Base-by-base conservation (phyloP, 2,888 invertebrate genomes). In the Drosophila fulvimacula region DNA sequence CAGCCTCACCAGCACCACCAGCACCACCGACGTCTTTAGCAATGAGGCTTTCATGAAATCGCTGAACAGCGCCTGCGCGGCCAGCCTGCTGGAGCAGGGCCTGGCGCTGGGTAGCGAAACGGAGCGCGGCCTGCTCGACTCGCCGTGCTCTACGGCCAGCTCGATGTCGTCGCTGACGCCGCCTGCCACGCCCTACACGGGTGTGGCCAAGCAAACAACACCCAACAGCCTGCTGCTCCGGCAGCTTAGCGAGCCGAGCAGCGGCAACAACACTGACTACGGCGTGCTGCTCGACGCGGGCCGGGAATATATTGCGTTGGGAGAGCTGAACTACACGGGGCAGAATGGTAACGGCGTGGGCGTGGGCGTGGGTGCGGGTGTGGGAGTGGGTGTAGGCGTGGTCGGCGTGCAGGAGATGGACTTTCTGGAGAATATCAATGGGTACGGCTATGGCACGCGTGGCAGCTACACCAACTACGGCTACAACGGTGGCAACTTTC, bases 101-200 rank as follows among this genome's bases (percentile, higher is more conserved):
- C 62, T 89, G 2, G 55, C 60, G 19, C 30, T 81, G 69, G 76
- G 72, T 53, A 62, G 67, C 38, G 88, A 85, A 13, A 17, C 78
- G 24, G 85, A 89, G 21, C 77, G 69, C 27, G 76, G 66, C 4
- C 76, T 91, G 49, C 82, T 92, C 64, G 92, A 92, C 38, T 92
- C 92, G 4, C 92, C 93, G 4, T 89, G 91, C 57, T 92, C 93
- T 1, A 91, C 92, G 24, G 76, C 85, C 36, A 92, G 92, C 58
- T 92, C 92, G 1, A 52, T 91, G 36, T 90, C 90, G 19, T 91
- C 91, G 6, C 76, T 92, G 6, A 92, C 92, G 38, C 92, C 92
- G 0, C 93, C 92, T 36, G 91, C 92, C 11, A 92, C 93, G 39
- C 93, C 93, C 17, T 91, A 84, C 39, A 79, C 46, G 17, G 57